Conservation (phyloP, 2,113 vertebrate species). For the Steatornis caripensis region DNA sequence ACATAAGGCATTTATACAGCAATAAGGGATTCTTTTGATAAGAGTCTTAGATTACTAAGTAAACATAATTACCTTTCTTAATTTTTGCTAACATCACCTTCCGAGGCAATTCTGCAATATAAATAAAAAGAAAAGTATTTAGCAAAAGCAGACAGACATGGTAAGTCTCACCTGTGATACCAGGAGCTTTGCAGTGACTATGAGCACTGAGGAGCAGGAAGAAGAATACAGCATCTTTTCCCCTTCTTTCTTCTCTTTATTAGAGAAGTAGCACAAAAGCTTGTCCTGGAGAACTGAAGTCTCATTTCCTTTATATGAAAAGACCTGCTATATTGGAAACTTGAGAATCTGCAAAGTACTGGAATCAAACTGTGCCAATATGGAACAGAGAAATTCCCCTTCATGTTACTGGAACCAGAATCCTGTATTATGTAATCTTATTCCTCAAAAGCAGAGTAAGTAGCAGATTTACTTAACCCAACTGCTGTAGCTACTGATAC, state of each 20-base stretch:
- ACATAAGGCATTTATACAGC: background rate
- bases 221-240: background rate
- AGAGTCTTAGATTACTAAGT: background rate
- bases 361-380: background rate
- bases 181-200: background rate
- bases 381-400: background rate
- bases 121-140: background rate
- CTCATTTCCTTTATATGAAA: background rate
- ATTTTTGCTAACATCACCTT: background rate
- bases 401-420: background rate
- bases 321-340: background rate
- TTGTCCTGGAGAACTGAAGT: background rate
- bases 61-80: slow-evolving; percentile 31
- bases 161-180: background rate
- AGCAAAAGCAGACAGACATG: background rate
- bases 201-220: background rate
- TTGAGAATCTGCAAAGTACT: background rate
- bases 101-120: background rate
- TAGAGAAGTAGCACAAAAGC: background rate
- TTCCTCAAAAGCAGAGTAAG: background rate
- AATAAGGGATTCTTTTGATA: no score
- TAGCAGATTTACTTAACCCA: background rate
- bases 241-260: background rate
- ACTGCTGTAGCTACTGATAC: background rate
- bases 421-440: background rate